Percentiles rank a stretch among this genome's conserved stretches.
These are phyloP conservation scores for Synanceia verrucosa DNA, from an alignment of 2,797 vertebrate species.

Conservation along the genomic window DNA sequence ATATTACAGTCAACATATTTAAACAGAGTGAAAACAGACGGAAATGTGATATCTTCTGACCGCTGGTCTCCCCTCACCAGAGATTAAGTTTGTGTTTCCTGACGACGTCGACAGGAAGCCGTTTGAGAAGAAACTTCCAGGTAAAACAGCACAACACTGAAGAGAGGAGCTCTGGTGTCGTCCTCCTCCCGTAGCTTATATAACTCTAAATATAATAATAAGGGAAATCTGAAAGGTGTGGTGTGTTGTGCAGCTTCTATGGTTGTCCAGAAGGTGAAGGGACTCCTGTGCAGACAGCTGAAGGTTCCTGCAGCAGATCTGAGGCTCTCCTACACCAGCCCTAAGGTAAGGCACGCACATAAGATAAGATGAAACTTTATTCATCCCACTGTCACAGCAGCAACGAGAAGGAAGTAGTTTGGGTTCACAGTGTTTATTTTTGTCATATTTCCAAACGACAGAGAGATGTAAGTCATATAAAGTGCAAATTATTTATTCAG, in stretches of 20 bases:
- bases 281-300: slow-evolving; percentile 87
- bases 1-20: too few relatives aligned
- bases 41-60: not conserved
- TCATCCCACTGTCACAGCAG: too few relatives aligned
- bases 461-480: not conserved
- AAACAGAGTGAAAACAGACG: too few relatives aligned
- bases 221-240: not conserved
- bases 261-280: slow-evolving; percentile 93
- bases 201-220: too few relatives aligned
- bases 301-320: slow-evolving; percentile 88
- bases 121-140: slow-evolving; percentile 90
- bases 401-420: too few relatives aligned
- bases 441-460: too few relatives aligned
- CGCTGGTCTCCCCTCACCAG: slow-evolving; percentile 68
- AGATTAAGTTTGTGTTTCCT: slow-evolving; percentile 88
- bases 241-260: slow-evolving; percentile 84
- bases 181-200: not conserved
- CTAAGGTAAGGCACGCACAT: slow-evolving; percentile 83
- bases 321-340: slow-evolving; percentile 87
- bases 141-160: slow-evolving; percentile 70
- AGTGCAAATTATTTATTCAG: not conserved
- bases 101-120: slow-evolving; percentile 80
- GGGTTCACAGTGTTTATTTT: too few relatives aligned
- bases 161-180: rapidly evolving
- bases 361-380: too few relatives aligned